phyloP scores from a whole-genome alignment of 2,797 vertebrate genomes.

The Argentina silus region DNA sequence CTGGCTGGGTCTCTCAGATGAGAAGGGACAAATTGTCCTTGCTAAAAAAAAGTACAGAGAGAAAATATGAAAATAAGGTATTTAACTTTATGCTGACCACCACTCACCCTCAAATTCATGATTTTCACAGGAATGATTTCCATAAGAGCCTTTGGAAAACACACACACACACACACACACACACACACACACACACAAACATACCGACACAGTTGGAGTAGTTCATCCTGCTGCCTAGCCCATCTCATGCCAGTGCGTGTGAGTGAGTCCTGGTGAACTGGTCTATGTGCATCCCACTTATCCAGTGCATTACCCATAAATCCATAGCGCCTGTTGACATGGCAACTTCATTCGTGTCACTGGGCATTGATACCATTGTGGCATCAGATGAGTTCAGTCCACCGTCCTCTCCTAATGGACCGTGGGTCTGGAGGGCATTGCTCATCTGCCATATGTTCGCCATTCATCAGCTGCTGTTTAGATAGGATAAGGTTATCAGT shows the following conservation, averaged over 20 bases:
- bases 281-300: slow-evolving; percentile 33
- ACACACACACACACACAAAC: slow-evolving; percentile 8
- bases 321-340: slow-evolving; percentile 30
- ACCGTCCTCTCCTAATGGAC: slow-evolving; percentile 14
- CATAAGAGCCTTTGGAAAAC: neutral
- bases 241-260: neutral
- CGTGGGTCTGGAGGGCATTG: slow-evolving; percentile 24
- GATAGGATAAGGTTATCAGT: too few species aligned
- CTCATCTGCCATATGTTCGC: too few species aligned
- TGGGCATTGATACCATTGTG: slow-evolving; percentile 12
- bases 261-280: neutral
- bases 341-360: slow-evolving; percentile 23
- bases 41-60: too few species aligned
- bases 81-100: too few species aligned
- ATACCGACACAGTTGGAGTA: neutral
- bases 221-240: slow-evolving; percentile 6
- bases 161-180: neutral
- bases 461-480: slow-evolving; percentile 32
- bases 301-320: slow-evolving; percentile 35
- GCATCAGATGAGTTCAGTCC: slow-evolving; percentile 39
- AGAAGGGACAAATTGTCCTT: neutral
- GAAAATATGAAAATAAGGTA: too few species aligned
- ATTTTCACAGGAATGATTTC: neutral
- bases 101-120: too few species aligned
- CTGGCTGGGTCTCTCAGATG: neutral